Base-by-base conservation (phyloP, 2,113 vertebrate species). In the Girardinichthys multiradiatus region DNA sequence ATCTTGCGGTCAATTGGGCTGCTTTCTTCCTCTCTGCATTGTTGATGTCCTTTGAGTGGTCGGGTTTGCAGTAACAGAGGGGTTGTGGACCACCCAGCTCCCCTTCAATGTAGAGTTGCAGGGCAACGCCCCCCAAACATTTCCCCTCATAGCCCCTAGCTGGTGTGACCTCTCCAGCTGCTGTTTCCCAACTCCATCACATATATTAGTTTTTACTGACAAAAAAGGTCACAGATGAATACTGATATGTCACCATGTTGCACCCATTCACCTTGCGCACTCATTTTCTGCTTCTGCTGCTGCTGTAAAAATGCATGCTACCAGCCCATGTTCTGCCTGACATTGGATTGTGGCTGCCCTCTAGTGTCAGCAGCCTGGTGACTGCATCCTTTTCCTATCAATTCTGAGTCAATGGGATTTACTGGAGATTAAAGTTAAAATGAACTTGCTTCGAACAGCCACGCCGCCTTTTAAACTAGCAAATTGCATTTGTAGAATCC, bases 361-460 rank as follows among this genome's bases (percentile, higher is more conserved):
- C 93, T 94, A 77, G 90, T 91, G 92, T 81, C 64, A 1, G 26
- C 26, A 11, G 21, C 2, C 0, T 9, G 27, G 54, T 59, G 80
- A 82, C 75, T 86, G 13, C 89, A 76, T 27, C 3, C 27, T 37
- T 26, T 60, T 17, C 31, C 80, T 60, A 21, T 69, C 66, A 65
- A 45, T 33, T 76, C 33, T 64, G 15, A 67, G 54, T 37, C 64
- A 68, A 3, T 30, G 65, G 77, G 89, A 85, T 91, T 92, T 91
- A 83, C 78, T 28, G 68, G 78, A 88, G 87, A 93, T 93, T 93
- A 91, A 72, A 82, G 86, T 91, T 92, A 79, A 93, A 92, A 90
- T 90, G 80, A 91, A 90, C 90, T 79, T 72, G 57, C 70, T 90
- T 82, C 73, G 81, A 86, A 82, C 69, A 78, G 75, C 72, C 58